Evolutionary conservation across 2,797 vertebrate species (phyloP).

Genomic region (Heliangelus exortis): DNA sequence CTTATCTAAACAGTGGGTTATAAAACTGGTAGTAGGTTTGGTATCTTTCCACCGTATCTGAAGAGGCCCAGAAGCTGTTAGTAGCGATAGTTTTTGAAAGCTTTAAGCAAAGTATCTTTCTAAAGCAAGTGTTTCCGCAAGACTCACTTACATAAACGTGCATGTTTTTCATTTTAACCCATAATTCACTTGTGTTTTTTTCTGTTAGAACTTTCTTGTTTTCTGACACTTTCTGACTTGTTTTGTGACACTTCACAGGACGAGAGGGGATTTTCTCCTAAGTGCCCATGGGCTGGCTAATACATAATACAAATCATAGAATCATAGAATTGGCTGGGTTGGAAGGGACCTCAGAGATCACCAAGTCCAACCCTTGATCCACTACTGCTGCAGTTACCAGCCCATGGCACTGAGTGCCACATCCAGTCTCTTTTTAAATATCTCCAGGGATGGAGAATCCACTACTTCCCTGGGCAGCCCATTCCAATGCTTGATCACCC

Average conservation of each 20-base stretch:
- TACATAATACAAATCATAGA: rapidly evolving
- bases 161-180: background rate
- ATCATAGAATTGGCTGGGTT: no score
- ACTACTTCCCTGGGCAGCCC: no score
- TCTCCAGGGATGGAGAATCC: no score
- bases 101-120: background rate
- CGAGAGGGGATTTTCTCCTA: background rate
- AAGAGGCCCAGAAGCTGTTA: background rate
- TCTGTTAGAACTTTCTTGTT: background rate
- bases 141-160: background rate
- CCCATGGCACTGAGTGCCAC: no score
- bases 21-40: background rate
- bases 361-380: no score
- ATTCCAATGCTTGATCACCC: no score
- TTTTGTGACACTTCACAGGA: background rate
- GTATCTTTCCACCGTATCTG: rapidly evolving
- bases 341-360: no score
- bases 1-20: background rate
- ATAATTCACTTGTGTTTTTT: background rate
- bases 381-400: no score
- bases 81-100: background rate
- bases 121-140: background rate
- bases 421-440: no score
- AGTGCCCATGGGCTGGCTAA: background rate
- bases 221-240: no score